Evolutionary conservation across 1,140 invertebrate species (phyloP), one percentile per base, ranked within the genome.

Genomic region (Paracyclopina nana): DNA sequence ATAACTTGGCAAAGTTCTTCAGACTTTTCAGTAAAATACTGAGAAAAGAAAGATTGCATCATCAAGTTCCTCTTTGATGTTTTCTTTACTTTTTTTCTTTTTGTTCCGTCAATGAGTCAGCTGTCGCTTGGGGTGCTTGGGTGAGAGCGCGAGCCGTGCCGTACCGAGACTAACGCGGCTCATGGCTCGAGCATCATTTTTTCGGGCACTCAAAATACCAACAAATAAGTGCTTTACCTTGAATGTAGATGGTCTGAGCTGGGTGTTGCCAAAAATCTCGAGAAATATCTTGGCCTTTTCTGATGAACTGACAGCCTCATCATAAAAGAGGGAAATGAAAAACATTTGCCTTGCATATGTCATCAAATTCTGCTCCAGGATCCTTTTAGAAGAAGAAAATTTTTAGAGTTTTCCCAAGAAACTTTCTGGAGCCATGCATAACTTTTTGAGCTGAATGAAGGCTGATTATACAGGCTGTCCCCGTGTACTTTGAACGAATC

Each of bases 271-370:
- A 20, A 38, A 38, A 20, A 20, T 38, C 20, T 38, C 34, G n/a
- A 38, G 14, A 20, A 38, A 38, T 38, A 38, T 38, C 20, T 38
- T 38, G 34, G 34, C 34, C 34, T 38, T 38, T 16, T 38, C 34
- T 4, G 34, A 4, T n/a, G n/a, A n/a, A n/a, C n/a, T n/a, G 34
- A 20, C 8, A 5, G 14, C 34, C 9, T n/a, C 34, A 9, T 38
- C n/a, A n/a, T 20, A 16, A n/a, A 3, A 38, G 14, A 38, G 14
- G 34, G 34, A n/a, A n/a, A 38, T n/a, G 20, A 38, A 38, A 38
- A 38, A 20, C 9, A 38, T 16, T 20, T 38, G 34, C 14, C 34
- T n/a, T 38, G 34, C 34, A 38, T 38, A 38, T 9, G 20, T 16
- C n/a, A 20, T 20, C 2, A 38, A 5, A 20, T 38, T 38, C 20